Base-by-base conservation (phyloP, 2,113 vertebrate genomes). In the Trachemys scripta region DNA sequence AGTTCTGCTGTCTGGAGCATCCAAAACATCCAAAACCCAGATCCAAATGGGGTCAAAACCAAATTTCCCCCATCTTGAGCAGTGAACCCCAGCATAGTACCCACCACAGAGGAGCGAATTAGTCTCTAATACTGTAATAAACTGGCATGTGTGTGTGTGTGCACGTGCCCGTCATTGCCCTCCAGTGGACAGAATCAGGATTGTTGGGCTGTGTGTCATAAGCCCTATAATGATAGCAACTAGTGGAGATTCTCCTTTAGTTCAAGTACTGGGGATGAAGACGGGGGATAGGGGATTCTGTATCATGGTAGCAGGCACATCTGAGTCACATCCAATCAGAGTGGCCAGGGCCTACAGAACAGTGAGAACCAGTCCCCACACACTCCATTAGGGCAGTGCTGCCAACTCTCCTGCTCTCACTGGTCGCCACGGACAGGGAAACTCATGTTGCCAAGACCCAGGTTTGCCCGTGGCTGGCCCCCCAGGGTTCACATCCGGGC, bases 181-280 rank as follows among this genome's bases (percentile, higher is more conserved):
- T 19, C 72, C 25, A 1, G n/a, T 31, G 31, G 4, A 16, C n/a
- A 27, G 38, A 12, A 31, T 88, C 0, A 0, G 25, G 47, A 78
- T 10, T 27, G 50, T 25, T 75, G 69, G 10, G 5, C 10, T 72
- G 57, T 53, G 53, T 29, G 1, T 53, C 47, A 20, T 57, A 54
- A 79, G 42, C 35, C 14, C 84, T 35, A 59, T 45, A 47, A 9
- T 45, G 38, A 2, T 31, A 31, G 76, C 82, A 82, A 47, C 24
- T 90, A 22, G 6, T 0, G 8, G 45, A 54, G 38, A 14, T 75
- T 75, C 69, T 22, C n/a, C 8, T 38, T 42, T 72, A 24, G 20
- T 22, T 72, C n/a, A n/a, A 38, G 19, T 62, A 38, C 69, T 11
- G 35, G n/a, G 69, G 19, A 7, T 38, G n/a, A 38, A 20, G 19